phyloP scores from a whole-genome alignment of 2,797 vertebrate species.

The Mormyrops boulengeri region DNA sequence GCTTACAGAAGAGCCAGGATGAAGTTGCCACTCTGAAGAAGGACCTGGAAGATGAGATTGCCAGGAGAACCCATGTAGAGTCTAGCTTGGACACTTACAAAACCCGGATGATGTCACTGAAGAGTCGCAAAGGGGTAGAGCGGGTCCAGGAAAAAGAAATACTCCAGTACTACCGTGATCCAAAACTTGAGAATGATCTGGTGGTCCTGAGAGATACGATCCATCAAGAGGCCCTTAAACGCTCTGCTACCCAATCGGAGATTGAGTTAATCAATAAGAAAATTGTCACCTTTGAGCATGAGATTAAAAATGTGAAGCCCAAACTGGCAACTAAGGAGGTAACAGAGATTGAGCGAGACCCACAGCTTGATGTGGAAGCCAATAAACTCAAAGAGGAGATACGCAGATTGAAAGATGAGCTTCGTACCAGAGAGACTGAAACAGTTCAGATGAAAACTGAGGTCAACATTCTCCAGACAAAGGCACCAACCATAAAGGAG shows the following conservation, averaged over 20 bases:
- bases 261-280: slow-evolving; percentile 64
- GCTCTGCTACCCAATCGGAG: slow-evolving; percentile 59
- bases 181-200: slow-evolving; percentile 71
- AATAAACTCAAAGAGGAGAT: slow-evolving; percentile 68
- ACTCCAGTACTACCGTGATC: slow-evolving; percentile 83
- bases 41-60: slow-evolving; percentile 72
- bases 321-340: slow-evolving; percentile 89
- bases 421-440: slow-evolving; percentile 50
- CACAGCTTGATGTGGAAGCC: slow-evolving; percentile 75
- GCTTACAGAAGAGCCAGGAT: slow-evolving; percentile 34
- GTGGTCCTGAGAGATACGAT: slow-evolving; percentile 54
- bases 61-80: slow-evolving; percentile 59
- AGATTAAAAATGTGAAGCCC: slow-evolving; percentile 57
- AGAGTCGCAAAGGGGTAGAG: slow-evolving; percentile 78
- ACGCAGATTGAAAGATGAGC: slow-evolving; percentile 57
- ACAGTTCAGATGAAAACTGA: slow-evolving; percentile 72
- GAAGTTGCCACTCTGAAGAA: slow-evolving; percentile 58
- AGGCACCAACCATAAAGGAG: slow-evolving; percentile 73
- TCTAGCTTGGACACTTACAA: slow-evolving; percentile 65
- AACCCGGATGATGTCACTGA: slow-evolving; percentile 70
- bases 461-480: slow-evolving; percentile 73
- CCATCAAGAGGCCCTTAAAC: slow-evolving; percentile 63
- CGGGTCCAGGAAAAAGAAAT: slow-evolving; percentile 87
- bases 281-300: slow-evolving; percentile 61
- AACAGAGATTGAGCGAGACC: slow-evolving; percentile 85